These are phyloP conservation scores for Sorex maritimensis DNA, from an alignment of 2,797 vertebrate species.

Conservation along the genomic window DNA sequence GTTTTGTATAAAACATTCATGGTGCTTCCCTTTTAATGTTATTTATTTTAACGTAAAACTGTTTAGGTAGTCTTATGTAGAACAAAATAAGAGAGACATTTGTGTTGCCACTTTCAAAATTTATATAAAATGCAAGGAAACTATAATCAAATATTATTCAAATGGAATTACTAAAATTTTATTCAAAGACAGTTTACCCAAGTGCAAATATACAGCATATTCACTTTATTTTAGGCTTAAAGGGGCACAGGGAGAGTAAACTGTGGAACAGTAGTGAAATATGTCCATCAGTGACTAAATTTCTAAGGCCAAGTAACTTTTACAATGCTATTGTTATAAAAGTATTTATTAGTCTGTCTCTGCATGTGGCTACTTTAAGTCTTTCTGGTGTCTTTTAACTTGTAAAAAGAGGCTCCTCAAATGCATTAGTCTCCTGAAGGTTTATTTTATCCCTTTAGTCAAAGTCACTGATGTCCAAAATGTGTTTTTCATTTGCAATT, in stretches of 20 bases:
- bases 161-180: slow-evolving; percentile 32
- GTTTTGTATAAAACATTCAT: slow-evolving; percentile 14
- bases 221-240: not conserved
- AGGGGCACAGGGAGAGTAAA: not conserved
- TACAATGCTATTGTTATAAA: not conserved
- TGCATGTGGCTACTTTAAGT: not conserved
- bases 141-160: slow-evolving; percentile 25
- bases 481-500: not conserved
- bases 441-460: not conserved
- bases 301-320: not conserved
- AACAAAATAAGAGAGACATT: not conserved
- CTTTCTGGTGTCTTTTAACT: not conserved
- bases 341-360: not conserved
- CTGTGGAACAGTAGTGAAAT: not conserved
- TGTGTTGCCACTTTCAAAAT: slow-evolving; percentile 7
- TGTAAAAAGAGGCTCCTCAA: not conserved
- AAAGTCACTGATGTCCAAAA: not conserved
- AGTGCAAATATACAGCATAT: slow-evolving; percentile 1
- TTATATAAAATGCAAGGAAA: slow-evolving; percentile 18
- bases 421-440: not conserved
- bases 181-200: slow-evolving; percentile 14
- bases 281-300: slow-evolving; percentile 13
- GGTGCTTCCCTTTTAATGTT: slow-evolving; percentile 40
- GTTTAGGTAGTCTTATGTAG: slow-evolving; percentile 8
- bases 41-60: slow-evolving; percentile 12